Evolutionary conservation across 2,113 vertebrate species (phyloP), one percentile per base, ranked within the genome.

Genomic region (Trachemys scripta): DNA sequence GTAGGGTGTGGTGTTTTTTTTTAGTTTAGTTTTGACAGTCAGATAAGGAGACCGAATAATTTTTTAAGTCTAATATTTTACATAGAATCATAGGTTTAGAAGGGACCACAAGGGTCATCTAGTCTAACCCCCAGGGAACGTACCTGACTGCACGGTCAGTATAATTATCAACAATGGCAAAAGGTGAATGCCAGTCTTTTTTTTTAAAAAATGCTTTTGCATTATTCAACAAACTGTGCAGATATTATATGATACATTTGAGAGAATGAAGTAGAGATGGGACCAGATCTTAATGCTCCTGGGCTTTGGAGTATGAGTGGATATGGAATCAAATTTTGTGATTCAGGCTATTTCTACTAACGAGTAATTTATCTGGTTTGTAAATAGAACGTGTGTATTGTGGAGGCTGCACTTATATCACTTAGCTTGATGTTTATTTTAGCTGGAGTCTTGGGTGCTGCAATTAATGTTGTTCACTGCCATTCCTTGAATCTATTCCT

Each of bases 391-490:
- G 84, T 89, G 87, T 93, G 11, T 80, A 42, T 93, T 49, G 91
- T 96, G 88, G 90, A 96, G 94, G 87, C 42, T 0, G 31, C 87
- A 87, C 47, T 85, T 91, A 56, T 91, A 75, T 54, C 88, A 65
- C 92, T 94, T 84, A 92, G 69, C 72, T 87, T 53, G 95, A 45
- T 93, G 75, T 79, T 96, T 92, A 80, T 86, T 94, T 96, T 89
- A 88, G 90, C 62, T 45, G 80, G 88, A 83, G 82, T 84, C 88
- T 49, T 84, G 84, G 72, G 84, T 88, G 83, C 80, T 94, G 31
- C n/a, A 42, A 47, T 95, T 89, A 90, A 87, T 17, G 6, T 87
- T 75, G 16, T 54, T 62, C 85, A 62, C 56, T 93, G 87, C 87
- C 42, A 78, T 93, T 94, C 95, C 90, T 95, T 82, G 54, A 85